A percentile compares a stretch with the other conserved stretches of the same genome.
Evolutionary conservation across 1,140 invertebrate species (phyloP).

Genomic region (Pentalonia nigronervosa): DNA sequence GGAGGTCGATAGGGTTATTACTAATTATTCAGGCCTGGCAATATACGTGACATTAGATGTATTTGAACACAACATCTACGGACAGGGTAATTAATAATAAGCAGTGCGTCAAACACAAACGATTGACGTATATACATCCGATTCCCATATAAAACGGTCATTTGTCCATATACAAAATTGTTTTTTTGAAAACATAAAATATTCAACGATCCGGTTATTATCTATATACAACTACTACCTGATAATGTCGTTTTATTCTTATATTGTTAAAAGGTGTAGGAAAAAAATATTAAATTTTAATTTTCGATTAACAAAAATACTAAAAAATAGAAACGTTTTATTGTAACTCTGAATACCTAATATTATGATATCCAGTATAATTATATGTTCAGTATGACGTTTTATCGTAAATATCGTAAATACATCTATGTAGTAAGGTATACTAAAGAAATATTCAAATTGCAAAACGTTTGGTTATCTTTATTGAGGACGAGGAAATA

Average conservation of each 20-base stretch:
- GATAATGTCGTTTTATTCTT: not conserved
- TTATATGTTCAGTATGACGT: not conserved
- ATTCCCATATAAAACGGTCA: not conserved
- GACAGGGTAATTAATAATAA: not conserved
- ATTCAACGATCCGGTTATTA: not conserved
- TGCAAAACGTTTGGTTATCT: not conserved
- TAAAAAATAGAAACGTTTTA: not conserved
- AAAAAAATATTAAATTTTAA: slow-evolving; percentile 15
- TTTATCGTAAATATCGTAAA: too few relatives aligned
- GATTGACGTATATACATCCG: not conserved
- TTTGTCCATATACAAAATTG: not conserved
- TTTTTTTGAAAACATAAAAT: not conserved
- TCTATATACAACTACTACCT: not conserved
- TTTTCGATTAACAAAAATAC: not conserved
- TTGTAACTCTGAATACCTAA: not conserved
- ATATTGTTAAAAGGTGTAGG: not conserved
- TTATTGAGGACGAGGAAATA: not conserved
- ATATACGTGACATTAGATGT: not conserved
- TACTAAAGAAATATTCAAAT: not conserved
- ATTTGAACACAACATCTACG: not conserved
- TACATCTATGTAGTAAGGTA: not conserved
- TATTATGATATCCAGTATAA: not conserved
- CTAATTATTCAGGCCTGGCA: not conserved
- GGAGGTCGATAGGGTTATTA: not conserved
- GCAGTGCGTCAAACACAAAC: not conserved